Evolutionary conservation across 92 coral and sea anemone genomes (phyloP).

Genomic region (Parazoanthus darwini): DNA sequence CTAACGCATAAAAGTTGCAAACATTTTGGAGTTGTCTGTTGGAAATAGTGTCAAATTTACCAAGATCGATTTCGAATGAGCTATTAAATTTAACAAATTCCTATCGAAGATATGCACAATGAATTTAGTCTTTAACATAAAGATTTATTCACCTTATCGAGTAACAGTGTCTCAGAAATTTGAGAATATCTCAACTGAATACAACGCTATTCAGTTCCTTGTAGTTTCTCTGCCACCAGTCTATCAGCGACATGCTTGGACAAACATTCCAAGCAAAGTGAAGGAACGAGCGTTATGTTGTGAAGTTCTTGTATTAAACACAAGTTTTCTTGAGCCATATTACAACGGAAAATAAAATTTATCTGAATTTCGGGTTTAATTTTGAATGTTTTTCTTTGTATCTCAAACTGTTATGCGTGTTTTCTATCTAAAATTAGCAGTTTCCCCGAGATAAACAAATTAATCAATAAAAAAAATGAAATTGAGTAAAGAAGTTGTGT

Average conservation of each 20-base stretch:
- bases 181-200: not conserved
- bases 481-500: not conserved
- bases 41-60: no score
- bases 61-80: no score
- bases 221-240: not conserved
- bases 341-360: not conserved
- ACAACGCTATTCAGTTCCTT: not conserved
- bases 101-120: no score
- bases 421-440: not conserved
- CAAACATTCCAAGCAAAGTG: not conserved
- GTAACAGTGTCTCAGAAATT: not conserved
- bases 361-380: not conserved
- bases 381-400: constrained; percentile 1
- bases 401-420: not conserved
- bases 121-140: no score
- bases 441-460: not conserved
- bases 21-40: no score
- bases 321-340: not conserved
- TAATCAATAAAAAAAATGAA: constrained; percentile 5
- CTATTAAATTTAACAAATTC: no score
- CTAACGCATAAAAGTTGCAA: no score
- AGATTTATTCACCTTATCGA: no score
- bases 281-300: not conserved
- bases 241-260: not conserved
- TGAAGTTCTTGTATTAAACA: not conserved